phyloP scores from a whole-genome alignment of 2,797 vertebrate species.

The Siniperca scherzeri region DNA sequence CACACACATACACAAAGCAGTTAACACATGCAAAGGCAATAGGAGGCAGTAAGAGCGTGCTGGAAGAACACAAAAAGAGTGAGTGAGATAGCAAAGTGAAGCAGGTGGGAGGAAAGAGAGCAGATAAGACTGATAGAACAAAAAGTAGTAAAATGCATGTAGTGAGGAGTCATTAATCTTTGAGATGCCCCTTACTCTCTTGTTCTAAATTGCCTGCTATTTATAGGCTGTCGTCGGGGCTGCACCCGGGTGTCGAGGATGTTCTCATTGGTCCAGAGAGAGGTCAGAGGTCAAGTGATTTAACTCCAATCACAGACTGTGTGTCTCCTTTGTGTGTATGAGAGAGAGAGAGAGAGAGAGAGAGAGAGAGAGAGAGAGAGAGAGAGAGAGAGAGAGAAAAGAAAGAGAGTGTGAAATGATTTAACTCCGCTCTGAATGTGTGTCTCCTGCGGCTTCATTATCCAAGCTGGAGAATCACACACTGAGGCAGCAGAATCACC shows the following conservation, averaged over 20 bases:
- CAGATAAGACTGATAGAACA: constrained; percentile 65
- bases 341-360: not conserved
- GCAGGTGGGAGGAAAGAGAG: constrained; percentile 42
- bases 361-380: not conserved
- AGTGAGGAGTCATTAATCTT: constrained; percentile 76
- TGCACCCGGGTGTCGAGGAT: constrained; percentile 52
- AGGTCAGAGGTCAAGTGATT: constrained; percentile 78
- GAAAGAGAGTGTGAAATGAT: constrained; percentile 57
- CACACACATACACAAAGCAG: not conserved
- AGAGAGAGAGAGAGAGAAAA: not conserved
- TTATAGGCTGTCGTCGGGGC: constrained; percentile 69
- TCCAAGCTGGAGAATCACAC: constrained; percentile 71
- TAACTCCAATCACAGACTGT: constrained; percentile 64
- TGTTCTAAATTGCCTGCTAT: constrained; percentile 77
- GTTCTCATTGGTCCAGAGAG: constrained; percentile 68
- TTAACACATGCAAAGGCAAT: constrained; percentile 39
- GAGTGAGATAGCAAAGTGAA: constrained; percentile 40
- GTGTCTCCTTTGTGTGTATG: constrained; percentile 38
- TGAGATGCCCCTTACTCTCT: constrained; percentile 60
- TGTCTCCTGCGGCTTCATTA: constrained; percentile 81
- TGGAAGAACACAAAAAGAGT: constrained; percentile 28
- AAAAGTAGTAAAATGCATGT: constrained; percentile 71
- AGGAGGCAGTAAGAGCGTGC: constrained; percentile 12
- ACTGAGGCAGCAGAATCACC: constrained; percentile 73
- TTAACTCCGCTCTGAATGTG: constrained; percentile 72